phyloP scores from a whole-genome alignment of 2,797 vertebrate species.

The Epinephelus malabaricus region DNA sequence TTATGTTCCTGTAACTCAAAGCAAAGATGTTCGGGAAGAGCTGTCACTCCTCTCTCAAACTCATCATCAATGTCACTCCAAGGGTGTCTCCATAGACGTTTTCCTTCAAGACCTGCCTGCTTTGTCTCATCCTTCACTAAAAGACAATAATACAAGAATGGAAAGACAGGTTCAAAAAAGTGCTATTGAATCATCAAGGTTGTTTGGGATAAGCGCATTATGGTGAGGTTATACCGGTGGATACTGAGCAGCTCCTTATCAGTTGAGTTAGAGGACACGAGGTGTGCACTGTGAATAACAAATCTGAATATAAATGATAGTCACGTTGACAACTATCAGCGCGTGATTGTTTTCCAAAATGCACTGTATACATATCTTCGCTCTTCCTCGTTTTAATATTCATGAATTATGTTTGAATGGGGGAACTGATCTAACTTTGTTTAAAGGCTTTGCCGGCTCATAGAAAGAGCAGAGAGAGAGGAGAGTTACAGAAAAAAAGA shows the following conservation, averaged over 20 bases:
- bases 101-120: slow-evolving; percentile 50
- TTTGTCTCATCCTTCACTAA: slow-evolving; percentile 47
- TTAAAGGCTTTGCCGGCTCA: slow-evolving; percentile 64
- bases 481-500: slow-evolving; percentile 24
- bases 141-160: slow-evolving; percentile 51
- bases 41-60: slow-evolving; percentile 37
- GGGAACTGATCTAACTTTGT: slow-evolving; percentile 67
- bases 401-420: slow-evolving; percentile 65
- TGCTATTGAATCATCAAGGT: slow-evolving; percentile 77
- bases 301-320: slow-evolving; percentile 77
- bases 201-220: slow-evolving; percentile 71
- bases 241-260: slow-evolving; percentile 74
- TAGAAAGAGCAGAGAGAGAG: slow-evolving; percentile 24
- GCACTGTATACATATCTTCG: slow-evolving; percentile 54
- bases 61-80: slow-evolving; percentile 71
- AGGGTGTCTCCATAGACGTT: slow-evolving; percentile 57
- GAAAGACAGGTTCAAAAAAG: slow-evolving; percentile 63
- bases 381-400: slow-evolving; percentile 72
- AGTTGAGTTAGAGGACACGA: slow-evolving; percentile 75
- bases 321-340: slow-evolving; percentile 70
- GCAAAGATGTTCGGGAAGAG: slow-evolving; percentile 33
- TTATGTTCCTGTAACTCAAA: slow-evolving; percentile 43
- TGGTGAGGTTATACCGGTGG: slow-evolving; percentile 55
- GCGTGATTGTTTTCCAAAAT: slow-evolving; percentile 69
- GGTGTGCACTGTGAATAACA: slow-evolving; percentile 67